phyloP scores from a whole-genome alignment of 1,140 invertebrate species.

The Thrips palmi region DNA sequence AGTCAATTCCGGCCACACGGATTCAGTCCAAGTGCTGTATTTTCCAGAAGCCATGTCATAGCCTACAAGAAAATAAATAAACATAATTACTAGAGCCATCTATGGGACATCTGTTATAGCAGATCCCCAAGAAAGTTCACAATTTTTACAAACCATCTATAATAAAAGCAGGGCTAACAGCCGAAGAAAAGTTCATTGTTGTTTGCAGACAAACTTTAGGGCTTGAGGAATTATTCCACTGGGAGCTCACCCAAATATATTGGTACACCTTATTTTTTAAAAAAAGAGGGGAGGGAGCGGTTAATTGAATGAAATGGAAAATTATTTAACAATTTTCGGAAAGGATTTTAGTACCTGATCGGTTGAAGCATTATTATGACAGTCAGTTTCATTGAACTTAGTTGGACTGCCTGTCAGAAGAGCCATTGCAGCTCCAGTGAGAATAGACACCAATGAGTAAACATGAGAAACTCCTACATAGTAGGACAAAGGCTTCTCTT shows the following conservation, averaged over 20 bases:
- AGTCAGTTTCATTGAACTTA: conserved; percentile 18
- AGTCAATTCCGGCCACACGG: conserved; percentile 54
- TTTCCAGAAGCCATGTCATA: conserved; percentile 59
- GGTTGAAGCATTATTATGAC: conserved; percentile 10
- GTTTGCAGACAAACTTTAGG: conserved; percentile 58
- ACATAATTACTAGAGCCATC: conserved; percentile 1
- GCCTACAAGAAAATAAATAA: conserved; percentile 27
- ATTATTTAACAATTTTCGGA: conserved; percentile 5
- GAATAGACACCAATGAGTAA: conserved; percentile 25
- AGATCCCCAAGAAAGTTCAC: background rate
- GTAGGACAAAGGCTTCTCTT: conserved; percentile 21
- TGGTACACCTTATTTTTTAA: conserved; percentile 12
- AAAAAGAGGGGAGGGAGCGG: conserved; percentile 2
- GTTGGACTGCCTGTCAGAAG: conserved; percentile 31
- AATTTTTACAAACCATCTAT: conserved; percentile 40
- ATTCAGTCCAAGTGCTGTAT: conserved; percentile 87
- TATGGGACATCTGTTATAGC: conserved; percentile 11
- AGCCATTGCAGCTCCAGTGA: conserved; percentile 28
- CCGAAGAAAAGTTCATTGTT: conserved; percentile 49
- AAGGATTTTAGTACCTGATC: conserved; percentile 11
- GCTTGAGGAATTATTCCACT: too few species aligned
- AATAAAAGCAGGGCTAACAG: conserved; percentile 62
- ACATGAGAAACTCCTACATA: conserved; percentile 36
- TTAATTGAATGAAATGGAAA: conserved; percentile 7
- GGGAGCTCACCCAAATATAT: too few species aligned